Evolutionary conservation across 1,140 invertebrate species (phyloP).

Genomic region (Belonocnema kinseyi): DNA sequence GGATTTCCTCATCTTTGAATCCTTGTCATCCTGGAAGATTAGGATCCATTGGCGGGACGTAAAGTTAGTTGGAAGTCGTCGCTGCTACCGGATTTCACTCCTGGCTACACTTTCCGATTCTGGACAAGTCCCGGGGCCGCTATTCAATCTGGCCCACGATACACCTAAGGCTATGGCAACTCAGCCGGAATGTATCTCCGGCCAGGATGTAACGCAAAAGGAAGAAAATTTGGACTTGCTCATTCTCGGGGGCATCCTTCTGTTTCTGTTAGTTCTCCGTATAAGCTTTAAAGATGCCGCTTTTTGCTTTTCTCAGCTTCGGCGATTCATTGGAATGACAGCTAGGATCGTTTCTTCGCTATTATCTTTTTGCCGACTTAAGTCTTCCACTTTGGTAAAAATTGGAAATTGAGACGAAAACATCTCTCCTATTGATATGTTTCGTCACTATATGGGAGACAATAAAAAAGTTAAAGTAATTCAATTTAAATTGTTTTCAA

Average conservation of each 20-base stretch:
- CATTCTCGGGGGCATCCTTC: conserved; percentile 42
- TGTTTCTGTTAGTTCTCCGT: conserved; percentile 54
- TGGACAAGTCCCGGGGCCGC: conserved; percentile 45
- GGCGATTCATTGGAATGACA: conserved; percentile 43
- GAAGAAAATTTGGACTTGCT: conserved; percentile 47
- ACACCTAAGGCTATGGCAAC: conserved; percentile 62
- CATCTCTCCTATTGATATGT: conserved; percentile 12
- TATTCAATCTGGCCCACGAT: conserved; percentile 70
- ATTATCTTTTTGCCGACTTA: conserved; percentile 39
- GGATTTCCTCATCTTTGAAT: no score
- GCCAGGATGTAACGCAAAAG: conserved; percentile 52
- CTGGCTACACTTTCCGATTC: conserved; percentile 65
- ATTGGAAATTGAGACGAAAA: conserved; percentile 33
- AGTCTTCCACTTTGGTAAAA: no score
- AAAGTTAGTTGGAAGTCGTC: conserved; percentile 69
- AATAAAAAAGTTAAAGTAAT: no score
- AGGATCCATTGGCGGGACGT: conserved; percentile 45
- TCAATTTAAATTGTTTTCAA: no score
- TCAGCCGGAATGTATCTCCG: conserved; percentile 70
- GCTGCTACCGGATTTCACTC: conserved; percentile 74
- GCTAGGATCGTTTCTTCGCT: conserved; percentile 39
- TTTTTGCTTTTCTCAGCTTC: conserved; percentile 38
- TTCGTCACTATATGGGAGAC: conserved; percentile 15
- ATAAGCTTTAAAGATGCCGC: conserved; percentile 47
- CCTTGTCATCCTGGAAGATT: background rate